These are phyloP conservation scores for Fragum whitleyi DNA, from an alignment of 2,888 invertebrate species.

Conservation along the genomic window DNA sequence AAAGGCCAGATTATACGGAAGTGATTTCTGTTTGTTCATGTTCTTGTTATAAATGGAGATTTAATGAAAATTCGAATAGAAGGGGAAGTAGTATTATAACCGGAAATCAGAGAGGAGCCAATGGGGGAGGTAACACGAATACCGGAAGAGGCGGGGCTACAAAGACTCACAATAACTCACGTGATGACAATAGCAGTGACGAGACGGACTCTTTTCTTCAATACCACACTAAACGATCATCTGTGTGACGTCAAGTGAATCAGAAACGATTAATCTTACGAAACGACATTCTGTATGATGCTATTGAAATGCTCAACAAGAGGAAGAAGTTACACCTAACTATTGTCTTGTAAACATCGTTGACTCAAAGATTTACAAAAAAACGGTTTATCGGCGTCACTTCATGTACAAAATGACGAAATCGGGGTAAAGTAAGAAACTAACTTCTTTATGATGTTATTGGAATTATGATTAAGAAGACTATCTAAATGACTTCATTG, in stretches of 20 bases:
- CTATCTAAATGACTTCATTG: too few relatives aligned
- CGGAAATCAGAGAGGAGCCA: neutral
- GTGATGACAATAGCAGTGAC: conserved; percentile 64
- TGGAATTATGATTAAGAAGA: too few relatives aligned
- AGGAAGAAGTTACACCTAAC: too few relatives aligned
- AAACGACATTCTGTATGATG: too few relatives aligned
- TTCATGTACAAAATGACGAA: too few relatives aligned
- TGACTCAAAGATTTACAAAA: too few relatives aligned
- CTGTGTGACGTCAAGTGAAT: conserved; percentile 51
- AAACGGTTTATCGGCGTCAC: too few relatives aligned
- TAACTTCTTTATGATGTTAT: too few relatives aligned
- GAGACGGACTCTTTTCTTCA: conserved; percentile 69
- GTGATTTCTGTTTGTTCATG: conserved; percentile 93
- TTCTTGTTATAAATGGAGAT: conserved; percentile 88
- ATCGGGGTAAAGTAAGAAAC: too few relatives aligned
- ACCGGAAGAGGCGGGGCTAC: conserved; percentile 20
- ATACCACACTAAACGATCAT: conserved; percentile 66
- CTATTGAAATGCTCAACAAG: too few relatives aligned
- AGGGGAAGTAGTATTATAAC: conserved; percentile 44
- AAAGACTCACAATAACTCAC: conserved; percentile 35
- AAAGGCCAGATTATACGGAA: conserved; percentile 87
- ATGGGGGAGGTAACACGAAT: neutral
- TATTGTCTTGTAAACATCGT: too few relatives aligned
- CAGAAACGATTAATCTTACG: too few relatives aligned
- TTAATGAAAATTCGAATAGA: conserved; percentile 54